These are phyloP conservation scores for Phortica magna DNA, from an alignment of 2,888 invertebrate genomes.

Conservation along the genomic window DNA sequence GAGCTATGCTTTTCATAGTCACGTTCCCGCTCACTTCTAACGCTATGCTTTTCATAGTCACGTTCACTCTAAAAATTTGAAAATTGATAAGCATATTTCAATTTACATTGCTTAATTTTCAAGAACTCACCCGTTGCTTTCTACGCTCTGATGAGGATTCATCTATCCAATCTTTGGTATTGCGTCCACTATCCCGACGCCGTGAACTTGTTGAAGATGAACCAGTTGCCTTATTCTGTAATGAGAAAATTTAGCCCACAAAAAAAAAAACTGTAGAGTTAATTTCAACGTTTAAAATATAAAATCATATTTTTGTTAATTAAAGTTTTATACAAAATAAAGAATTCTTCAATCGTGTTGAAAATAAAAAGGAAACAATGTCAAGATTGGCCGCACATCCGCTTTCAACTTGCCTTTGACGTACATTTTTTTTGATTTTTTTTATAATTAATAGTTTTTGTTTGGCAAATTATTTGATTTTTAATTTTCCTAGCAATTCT, in stretches of 20 bases:
- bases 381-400: no score
- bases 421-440: no score
- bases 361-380: no score
- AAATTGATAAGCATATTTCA: background rate
- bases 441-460: no score
- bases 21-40: constrained; percentile 61
- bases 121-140: background rate
- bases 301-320: no score
- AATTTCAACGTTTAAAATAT: background rate
- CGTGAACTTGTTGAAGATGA: background rate
- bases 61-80: constrained; percentile 54
- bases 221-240: background rate
- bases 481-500: constrained; percentile 14
- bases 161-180: background rate
- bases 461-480: constrained; percentile 11
- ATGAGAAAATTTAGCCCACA: background rate
- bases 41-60: constrained; percentile 60
- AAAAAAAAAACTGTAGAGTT: background rate
- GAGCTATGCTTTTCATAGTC: constrained; percentile 61
- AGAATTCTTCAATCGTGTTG: no score
- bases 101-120: background rate
- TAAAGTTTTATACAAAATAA: no score
- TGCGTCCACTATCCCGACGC: background rate
- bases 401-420: no score
- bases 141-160: background rate